These are phyloP conservation scores for Rhinopithecus roxellana DNA, from an alignment of 2,113 vertebrate species.

Conservation along the genomic window DNA sequence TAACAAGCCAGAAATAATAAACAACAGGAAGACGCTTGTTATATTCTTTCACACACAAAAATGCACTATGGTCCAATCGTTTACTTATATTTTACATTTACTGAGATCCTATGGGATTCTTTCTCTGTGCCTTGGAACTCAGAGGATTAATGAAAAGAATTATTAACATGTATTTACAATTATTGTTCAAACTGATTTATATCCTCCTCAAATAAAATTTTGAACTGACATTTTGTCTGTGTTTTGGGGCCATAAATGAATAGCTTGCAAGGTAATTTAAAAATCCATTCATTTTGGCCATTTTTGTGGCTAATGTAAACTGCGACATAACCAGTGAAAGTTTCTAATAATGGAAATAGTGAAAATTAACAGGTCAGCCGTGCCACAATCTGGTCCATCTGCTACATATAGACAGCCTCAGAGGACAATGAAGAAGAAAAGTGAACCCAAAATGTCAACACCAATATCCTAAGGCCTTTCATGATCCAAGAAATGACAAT, in stretches of 20 bases:
- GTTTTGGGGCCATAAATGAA: constrained; percentile 34
- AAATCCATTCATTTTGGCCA: constrained; percentile 54
- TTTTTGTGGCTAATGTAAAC: constrained; percentile 40
- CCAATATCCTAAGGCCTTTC: constrained; percentile 18
- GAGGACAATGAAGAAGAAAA: background rate
- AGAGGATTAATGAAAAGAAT: constrained; percentile 39
- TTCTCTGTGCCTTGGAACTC: constrained; percentile 36
- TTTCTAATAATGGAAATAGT: constrained; percentile 52
- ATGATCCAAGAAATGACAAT: background rate
- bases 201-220: constrained; percentile 10
- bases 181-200: constrained; percentile 6
- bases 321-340: constrained; percentile 22
- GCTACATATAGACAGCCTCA: constrained; percentile 3
- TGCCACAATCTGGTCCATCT: constrained; percentile 31
- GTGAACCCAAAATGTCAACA: constrained; percentile 26
- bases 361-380: constrained; percentile 59
- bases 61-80: background rate
- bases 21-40: background rate
- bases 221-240: constrained; percentile 34
- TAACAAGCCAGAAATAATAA: constrained; percentile 40
- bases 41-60: constrained; percentile 1
- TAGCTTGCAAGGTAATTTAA: constrained; percentile 4
- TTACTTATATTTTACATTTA: constrained; percentile 39
- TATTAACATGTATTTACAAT: constrained; percentile 39
- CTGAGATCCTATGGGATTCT: background rate